phyloP scores from a whole-genome alignment of 2,797 vertebrate genomes.

The Hydrolagus colliei region DNA sequence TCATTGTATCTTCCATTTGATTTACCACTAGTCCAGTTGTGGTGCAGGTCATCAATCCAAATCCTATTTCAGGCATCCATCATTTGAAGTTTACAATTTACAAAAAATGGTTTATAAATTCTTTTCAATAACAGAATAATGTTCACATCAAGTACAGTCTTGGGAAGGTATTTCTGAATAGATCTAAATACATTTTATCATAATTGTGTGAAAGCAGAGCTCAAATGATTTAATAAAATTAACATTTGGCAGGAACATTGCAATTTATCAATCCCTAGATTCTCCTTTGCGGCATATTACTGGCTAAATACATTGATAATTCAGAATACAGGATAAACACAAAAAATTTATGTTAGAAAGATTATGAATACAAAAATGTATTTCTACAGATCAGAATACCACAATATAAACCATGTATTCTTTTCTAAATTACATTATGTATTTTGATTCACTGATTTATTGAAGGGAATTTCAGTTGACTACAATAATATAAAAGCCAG shows the following conservation, averaged over 20 bases:
- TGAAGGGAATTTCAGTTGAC: conserved; percentile 6
- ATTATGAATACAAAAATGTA: conserved; percentile 11
- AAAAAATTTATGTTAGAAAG: neutral
- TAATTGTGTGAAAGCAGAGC: conserved; percentile 7
- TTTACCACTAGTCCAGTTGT: conserved; percentile 20
- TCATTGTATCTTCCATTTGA: conserved; percentile 8
- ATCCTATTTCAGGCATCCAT: conserved; percentile 17
- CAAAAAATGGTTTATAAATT: conserved; percentile 12
- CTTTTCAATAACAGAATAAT: neutral
- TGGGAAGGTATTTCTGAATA: conserved; percentile 5
- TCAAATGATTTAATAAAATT: conserved; percentile 16
- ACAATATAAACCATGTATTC: conserved; percentile 4
- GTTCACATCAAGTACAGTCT: neutral
- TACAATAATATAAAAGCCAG: too few relatives aligned
- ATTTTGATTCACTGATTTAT: neutral
- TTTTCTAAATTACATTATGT: neutral
- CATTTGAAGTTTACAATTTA: conserved; percentile 20
- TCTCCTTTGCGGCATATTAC: neutral
- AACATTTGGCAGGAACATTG: neutral
- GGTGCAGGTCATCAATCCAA: conserved; percentile 14
- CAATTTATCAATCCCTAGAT: neutral
- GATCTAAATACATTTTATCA: neutral
- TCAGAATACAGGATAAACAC: conserved; percentile 18
- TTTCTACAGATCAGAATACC: conserved; percentile 15
- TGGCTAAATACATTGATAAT: conserved; percentile 14